These are phyloP conservation scores for Calliphora vomitoria DNA, from an alignment of 2,888 invertebrate species.

Conservation along the genomic window DNA sequence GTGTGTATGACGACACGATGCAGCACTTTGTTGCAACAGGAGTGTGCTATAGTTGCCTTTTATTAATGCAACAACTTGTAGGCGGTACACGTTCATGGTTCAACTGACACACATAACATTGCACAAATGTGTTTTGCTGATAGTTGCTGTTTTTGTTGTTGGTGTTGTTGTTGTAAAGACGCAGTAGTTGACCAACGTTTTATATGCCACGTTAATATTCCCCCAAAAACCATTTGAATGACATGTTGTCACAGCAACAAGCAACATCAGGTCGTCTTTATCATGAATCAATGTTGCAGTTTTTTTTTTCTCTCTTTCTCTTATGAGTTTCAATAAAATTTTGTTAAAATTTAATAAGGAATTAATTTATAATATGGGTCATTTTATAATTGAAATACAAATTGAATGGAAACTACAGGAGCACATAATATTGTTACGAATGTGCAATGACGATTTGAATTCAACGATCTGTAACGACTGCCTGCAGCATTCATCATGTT, in stretches of 20 bases:
- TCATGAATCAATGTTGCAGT: conserved; percentile 31
- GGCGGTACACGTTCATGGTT: conserved; percentile 78
- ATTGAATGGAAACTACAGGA: background rate
- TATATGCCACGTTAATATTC: conserved; percentile 59
- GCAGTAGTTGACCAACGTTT: conserved; percentile 47
- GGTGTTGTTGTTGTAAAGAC: conserved; percentile 19
- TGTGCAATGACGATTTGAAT: too few relatives aligned
- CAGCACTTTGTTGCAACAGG: conserved; percentile 39
- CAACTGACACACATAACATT: conserved; percentile 70
- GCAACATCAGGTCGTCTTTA: conserved; percentile 46
- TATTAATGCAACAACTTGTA: conserved; percentile 76
- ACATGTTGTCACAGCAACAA: conserved; percentile 49
- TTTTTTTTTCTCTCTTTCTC: background rate
- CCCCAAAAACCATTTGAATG: conserved; percentile 60
- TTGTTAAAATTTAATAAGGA: conserved; percentile 3
- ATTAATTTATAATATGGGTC: conserved; percentile 7
- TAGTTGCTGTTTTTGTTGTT: conserved; percentile 16
- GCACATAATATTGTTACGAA: background rate
- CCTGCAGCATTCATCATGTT: too few relatives aligned
- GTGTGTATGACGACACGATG: conserved; percentile 11
- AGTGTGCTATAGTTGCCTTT: conserved; percentile 45
- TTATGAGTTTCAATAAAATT: conserved; percentile 17
- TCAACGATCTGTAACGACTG: too few relatives aligned
- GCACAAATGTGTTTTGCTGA: background rate
- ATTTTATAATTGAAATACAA: conserved; percentile 2